These are phyloP conservation scores for Cheilosia vulpina DNA, from an alignment of 2,888 invertebrate species.

Conservation along the genomic window DNA sequence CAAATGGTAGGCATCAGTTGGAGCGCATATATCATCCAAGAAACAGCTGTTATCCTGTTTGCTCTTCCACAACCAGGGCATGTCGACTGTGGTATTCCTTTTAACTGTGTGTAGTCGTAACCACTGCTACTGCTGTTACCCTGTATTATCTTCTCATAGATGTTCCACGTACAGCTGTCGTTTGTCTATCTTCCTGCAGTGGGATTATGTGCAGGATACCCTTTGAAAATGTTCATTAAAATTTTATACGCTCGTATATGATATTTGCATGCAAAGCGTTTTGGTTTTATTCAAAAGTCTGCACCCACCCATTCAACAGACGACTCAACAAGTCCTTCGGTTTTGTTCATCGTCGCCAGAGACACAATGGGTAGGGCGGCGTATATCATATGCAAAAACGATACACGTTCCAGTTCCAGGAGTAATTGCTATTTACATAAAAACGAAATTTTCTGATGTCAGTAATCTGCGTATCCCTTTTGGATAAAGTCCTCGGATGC, in stretches of 20 bases:
- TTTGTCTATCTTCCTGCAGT: conserved; percentile 31
- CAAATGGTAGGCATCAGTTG: conserved; percentile 50
- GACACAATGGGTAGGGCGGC: not conserved
- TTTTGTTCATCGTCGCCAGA: no score
- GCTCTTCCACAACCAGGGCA: conserved; percentile 18
- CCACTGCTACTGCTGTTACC: not conserved
- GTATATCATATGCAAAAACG: conserved; percentile 29
- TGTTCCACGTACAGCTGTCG: conserved; percentile 27
- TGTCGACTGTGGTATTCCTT: conserved; percentile 40
- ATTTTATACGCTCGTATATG: conserved; percentile 55
- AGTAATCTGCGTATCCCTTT: not conserved
- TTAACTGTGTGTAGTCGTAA: conserved; percentile 18
- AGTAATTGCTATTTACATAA: conserved; percentile 52
- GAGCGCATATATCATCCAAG: conserved; percentile 41
- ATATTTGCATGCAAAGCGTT: conserved; percentile 64
- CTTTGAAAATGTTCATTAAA: conserved; percentile 62
- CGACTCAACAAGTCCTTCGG: conserved; percentile 35
- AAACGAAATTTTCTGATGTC: conserved; percentile 18
- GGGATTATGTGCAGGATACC: conserved; percentile 33
- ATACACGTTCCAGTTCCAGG: conserved; percentile 35
- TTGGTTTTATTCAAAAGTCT: conserved; percentile 30
- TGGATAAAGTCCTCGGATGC: no score
- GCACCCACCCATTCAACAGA: conserved; percentile 19
- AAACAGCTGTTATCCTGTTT: conserved; percentile 63
- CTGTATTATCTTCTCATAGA: not conserved